A percentile compares a stretch with the other conserved stretches of the same genome.
Conservation (phyloP, 2,797 vertebrate genomes). For the Acrossocheilus wenchowensis region DNA sequence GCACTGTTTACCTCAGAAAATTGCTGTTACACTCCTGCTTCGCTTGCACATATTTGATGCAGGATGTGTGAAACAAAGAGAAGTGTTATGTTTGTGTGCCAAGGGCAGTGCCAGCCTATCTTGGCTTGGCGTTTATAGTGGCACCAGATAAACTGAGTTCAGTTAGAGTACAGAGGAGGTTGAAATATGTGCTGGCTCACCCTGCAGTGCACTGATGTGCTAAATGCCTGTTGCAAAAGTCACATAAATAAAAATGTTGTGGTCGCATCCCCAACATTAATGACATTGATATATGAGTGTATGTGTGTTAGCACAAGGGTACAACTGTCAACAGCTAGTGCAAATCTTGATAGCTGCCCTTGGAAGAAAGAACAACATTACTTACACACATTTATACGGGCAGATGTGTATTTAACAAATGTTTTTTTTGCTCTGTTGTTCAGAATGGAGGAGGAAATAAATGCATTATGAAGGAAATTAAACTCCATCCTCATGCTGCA, state of each 20-base stretch:
- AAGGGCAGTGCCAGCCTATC: constrained; percentile 5
- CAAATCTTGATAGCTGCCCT: constrained; percentile 32
- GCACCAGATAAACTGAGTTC: constrained; percentile 29
- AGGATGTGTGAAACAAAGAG: constrained; percentile 26
- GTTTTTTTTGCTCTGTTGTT: constrained; percentile 8
- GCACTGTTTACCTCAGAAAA: background rate
- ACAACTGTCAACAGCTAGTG: constrained; percentile 18
- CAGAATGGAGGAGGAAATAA: constrained; percentile 7
- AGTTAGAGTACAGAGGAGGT: constrained; percentile 7
- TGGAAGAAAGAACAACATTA: constrained; percentile 18
- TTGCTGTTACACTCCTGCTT: constrained; percentile 9
- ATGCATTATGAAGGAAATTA: constrained; percentile 24
- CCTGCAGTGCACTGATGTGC: constrained; percentile 28
- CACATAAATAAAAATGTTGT: constrained; percentile 33
- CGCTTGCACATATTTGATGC: background rate
- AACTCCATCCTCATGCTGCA: background rate
- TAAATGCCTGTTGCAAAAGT: constrained; percentile 16
- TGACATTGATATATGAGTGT: constrained; percentile 2
- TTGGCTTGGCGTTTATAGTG: constrained; percentile 13
- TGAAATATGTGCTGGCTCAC: constrained; percentile 6
- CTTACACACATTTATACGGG: background rate
- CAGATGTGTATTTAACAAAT: constrained; percentile 8
- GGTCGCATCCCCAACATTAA: background rate
- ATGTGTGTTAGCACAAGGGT: background rate
- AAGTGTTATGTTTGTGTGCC: constrained; percentile 5